Evolutionary conservation across 2,113 vertebrate genomes (phyloP).

Genomic region (Jacana jacana): DNA sequence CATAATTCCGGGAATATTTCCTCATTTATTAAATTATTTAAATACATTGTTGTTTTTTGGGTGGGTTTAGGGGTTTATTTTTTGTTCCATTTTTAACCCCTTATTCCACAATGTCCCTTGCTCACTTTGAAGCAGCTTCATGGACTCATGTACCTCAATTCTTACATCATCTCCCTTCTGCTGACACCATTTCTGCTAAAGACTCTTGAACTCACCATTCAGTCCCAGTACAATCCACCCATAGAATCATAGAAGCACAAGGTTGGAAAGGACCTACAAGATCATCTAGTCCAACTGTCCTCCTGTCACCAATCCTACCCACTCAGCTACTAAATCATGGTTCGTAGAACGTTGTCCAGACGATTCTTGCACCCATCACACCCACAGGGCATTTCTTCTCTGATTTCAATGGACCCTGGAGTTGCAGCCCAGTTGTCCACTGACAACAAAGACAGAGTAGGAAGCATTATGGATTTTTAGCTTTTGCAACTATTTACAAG

Average conservation of each 20-base stretch:
- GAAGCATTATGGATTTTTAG: neutral
- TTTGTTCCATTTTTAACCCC: accelerated
- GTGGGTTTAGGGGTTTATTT: too few species aligned
- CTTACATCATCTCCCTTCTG: neutral
- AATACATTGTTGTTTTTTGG: neutral
- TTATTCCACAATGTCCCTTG: accelerated
- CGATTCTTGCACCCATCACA: too few species aligned
- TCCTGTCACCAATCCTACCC: too few species aligned
- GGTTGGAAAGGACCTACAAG: too few species aligned
- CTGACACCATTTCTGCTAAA: neutral
- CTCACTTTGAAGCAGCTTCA: neutral
- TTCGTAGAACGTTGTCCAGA: too few species aligned
- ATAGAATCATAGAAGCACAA: too few species aligned
- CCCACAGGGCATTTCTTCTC: accelerated
- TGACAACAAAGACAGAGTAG: neutral
- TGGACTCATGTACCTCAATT: accelerated
- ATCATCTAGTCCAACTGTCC: too few species aligned
- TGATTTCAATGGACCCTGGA: accelerated
- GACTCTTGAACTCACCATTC: neutral
- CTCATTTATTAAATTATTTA: neutral
- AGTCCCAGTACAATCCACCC: neutral
- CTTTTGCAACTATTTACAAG: neutral
- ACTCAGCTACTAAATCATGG: too few species aligned
- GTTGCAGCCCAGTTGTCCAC: neutral
- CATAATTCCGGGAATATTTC: neutral